These are phyloP conservation scores for Enteromius fasciolatus DNA, from an alignment of 2,797 vertebrate species.

Conservation along the genomic window DNA sequence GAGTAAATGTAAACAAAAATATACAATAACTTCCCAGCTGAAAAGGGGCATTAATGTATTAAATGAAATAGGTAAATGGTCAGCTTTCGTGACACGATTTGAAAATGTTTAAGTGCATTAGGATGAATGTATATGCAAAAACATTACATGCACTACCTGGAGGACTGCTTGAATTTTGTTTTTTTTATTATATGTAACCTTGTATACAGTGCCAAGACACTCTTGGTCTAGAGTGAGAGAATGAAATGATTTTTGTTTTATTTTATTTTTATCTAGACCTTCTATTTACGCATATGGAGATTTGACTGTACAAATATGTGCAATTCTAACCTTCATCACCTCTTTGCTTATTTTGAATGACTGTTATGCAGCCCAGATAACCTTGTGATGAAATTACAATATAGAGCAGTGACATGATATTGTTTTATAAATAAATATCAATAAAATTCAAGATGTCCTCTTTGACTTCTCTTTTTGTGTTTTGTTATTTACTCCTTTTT, in stretches of 20 bases:
- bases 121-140: not conserved
- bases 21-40: not conserved
- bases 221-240: not conserved
- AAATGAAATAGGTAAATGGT: not conserved
- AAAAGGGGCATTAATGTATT: not conserved
- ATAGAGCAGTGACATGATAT: not conserved
- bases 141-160: constrained; percentile 4
- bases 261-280: not conserved
- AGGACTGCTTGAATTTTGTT: not conserved
- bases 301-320: constrained; percentile 22
- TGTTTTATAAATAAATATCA: constrained; percentile 23
- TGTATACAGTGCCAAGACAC: constrained; percentile 27
- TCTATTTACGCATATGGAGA: constrained; percentile 10
- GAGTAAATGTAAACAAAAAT: not conserved
- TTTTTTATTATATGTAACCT: not conserved
- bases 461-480: not conserved
- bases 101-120: not conserved
- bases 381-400: not conserved
- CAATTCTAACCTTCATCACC: not conserved
- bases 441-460: constrained; percentile 13
- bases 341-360: constrained; percentile 1
- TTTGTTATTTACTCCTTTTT: not conserved
- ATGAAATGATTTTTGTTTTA: not conserved
- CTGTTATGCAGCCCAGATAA: constrained; percentile 7
- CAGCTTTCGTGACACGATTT: not conserved